Evolutionary conservation across 2,113 vertebrate genomes (phyloP).

Genomic region (Semicossyphus pulcher): DNA sequence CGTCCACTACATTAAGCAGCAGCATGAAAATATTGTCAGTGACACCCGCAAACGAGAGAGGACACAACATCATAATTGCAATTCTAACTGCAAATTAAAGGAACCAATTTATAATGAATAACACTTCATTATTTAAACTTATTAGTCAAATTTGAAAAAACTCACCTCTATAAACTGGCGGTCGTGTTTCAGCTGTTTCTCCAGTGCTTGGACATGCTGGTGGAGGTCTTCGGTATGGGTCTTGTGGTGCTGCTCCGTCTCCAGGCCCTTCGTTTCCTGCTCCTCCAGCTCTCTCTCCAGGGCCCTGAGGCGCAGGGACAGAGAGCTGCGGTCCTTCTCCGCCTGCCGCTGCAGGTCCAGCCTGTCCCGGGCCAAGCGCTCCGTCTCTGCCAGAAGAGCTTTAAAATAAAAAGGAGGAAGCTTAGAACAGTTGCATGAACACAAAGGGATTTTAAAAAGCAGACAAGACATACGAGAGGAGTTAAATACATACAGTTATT

Average conservation of each 20-base stretch:
- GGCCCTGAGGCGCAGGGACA: conserved; percentile 85
- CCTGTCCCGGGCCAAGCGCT: conserved; percentile 87
- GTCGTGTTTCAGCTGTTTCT: conserved; percentile 93
- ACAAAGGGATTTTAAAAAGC: neutral
- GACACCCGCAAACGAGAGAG: neutral
- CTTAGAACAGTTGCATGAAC: neutral
- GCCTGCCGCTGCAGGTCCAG: conserved; percentile 90
- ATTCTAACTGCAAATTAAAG: neutral
- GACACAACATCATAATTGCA: neutral
- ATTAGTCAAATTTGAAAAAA: neutral
- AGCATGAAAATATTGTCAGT: neutral
- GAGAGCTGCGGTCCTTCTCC: conserved; percentile 87
- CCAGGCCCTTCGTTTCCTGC: conserved; percentile 84
- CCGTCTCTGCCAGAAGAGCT: conserved; percentile 90
- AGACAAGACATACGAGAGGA: neutral
- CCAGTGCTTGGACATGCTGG: conserved; percentile 90
- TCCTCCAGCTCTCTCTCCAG: conserved; percentile 93
- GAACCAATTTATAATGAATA: no score
- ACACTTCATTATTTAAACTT: no score
- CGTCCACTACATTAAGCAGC: neutral
- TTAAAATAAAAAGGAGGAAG: conserved; percentile 6
- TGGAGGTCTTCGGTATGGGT: conserved; percentile 85
- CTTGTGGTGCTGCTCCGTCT: conserved; percentile 82
- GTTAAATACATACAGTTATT: neutral
- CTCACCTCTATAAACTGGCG: conserved; percentile 96